Base-by-base conservation (phyloP, 1,140 invertebrate species). In the Apocrypta bakeri region DNA sequence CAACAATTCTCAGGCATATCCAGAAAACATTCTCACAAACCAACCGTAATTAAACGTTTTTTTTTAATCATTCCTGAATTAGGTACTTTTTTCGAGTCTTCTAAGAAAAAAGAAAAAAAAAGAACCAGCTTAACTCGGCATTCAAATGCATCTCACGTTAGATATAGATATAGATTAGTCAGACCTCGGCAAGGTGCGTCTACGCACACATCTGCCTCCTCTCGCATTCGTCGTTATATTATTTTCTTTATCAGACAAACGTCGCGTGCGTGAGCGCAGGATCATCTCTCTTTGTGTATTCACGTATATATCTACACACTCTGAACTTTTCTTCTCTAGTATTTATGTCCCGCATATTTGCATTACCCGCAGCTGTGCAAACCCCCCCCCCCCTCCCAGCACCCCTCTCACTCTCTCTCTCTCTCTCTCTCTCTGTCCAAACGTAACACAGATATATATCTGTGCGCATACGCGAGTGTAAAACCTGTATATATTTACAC, bases 331-430 rank as follows among this genome's bases (percentile, higher is more conserved):
- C 48, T 56, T 56, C 48, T 56, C 48, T 56, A 56, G 21, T 56
- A 56, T 56, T 56, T 56, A 56, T 56, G 48, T 56, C 48, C 48
- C 48, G 48, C 48, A 56, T 56, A 56, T 56, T 56, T 56, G 48
- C 48, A 56, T 56, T n/a, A 7, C 17, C 48, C 48, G 48, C 48
- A 56, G 48, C 21, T 56, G 48, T 56, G 48, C 48, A 56, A 56
- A 56, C 48, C n/a, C 48, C 4, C 0, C 63, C 1, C 6, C 2
- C 56, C n/a, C n/a, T n/a, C n/a, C 48, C 4, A 0, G 24, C 1
- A 0, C 2, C 56, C n/a, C n/a, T n/a, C n/a, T n/a, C n/a, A n/a
- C 24, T 25, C 61, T 64, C 1, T 7, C 25, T 66, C 25, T 14
- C 17, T 66, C 63, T 27, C n/a, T 66, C 24, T 25, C 24, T 25